phyloP scores from a whole-genome alignment of 1,140 invertebrate species.

The Metopolophium dirhodum region DNA sequence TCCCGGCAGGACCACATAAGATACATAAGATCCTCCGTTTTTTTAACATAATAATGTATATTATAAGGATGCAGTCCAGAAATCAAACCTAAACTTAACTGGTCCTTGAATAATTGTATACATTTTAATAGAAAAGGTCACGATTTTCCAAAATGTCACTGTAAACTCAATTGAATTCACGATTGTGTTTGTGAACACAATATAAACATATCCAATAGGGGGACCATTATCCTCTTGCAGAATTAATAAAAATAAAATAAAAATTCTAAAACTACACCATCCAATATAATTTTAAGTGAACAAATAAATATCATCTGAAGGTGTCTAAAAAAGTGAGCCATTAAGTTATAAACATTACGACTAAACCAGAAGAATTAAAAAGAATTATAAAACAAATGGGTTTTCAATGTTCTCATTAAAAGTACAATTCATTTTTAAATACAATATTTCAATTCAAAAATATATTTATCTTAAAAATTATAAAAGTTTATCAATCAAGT shows the following conservation, averaged over 20 bases:
- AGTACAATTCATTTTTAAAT: too few relatives aligned
- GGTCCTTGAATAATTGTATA: not conserved
- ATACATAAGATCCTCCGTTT: not conserved
- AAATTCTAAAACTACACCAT: not conserved
- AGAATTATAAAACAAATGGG: too few relatives aligned
- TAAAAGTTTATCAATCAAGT: too few relatives aligned
- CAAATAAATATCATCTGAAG: not conserved
- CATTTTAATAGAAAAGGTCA: not conserved
- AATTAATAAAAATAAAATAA: not conserved
- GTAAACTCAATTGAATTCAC: not conserved
- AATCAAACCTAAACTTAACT: not conserved
- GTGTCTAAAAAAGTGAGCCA: too few relatives aligned
- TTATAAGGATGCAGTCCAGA: not conserved
- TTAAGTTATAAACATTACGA: too few relatives aligned
- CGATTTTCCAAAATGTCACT: not conserved
- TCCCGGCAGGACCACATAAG: not conserved
- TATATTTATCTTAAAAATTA: too few relatives aligned
- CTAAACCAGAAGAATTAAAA: too few relatives aligned
- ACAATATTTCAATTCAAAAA: too few relatives aligned
- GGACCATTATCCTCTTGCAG: not conserved
- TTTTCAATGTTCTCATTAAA: too few relatives aligned
- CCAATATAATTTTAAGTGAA: not conserved
- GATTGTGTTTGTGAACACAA: not conserved
- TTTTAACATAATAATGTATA: not conserved
- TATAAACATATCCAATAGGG: not conserved